These are phyloP conservation scores for Fragariocoptes setiger DNA, from an alignment of 1,140 invertebrate genomes.

Conservation along the genomic window DNA sequence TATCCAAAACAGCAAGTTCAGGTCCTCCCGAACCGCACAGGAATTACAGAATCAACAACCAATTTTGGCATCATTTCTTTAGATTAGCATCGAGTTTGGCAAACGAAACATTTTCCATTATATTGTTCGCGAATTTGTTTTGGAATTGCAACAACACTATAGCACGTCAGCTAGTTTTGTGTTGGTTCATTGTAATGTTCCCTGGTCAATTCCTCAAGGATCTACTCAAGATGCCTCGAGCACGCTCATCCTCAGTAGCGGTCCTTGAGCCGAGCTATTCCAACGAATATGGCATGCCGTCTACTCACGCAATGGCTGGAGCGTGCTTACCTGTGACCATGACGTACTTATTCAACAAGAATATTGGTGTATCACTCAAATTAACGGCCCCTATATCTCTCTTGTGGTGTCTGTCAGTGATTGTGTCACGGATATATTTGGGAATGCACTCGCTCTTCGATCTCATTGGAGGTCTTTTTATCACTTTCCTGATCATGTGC, in stretches of 20 bases:
- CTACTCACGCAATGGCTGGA: slow-evolving; percentile 66
- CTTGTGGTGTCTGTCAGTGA: slow-evolving; percentile 37
- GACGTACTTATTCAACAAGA: too few species aligned
- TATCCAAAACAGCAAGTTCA: slow-evolving; percentile 4
- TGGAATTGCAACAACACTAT: slow-evolving; percentile 65
- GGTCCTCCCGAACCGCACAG: slow-evolving; percentile 9
- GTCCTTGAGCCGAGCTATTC: slow-evolving; percentile 51
- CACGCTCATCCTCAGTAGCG: slow-evolving; percentile 40
- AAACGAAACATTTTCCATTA: slow-evolving; percentile 55
- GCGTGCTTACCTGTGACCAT: slow-evolving; percentile 52
- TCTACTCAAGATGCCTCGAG: slow-evolving; percentile 47
- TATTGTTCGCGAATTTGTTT: slow-evolving; percentile 60
- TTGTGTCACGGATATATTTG: slow-evolving; percentile 49
- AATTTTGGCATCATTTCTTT: slow-evolving; percentile 57
- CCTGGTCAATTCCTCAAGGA: slow-evolving; percentile 60
- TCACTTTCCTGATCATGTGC: slow-evolving; percentile 31
- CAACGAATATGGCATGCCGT: slow-evolving; percentile 68
- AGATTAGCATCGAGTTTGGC: slow-evolving; percentile 44
- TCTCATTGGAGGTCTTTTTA: slow-evolving; percentile 32
- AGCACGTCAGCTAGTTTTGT: slow-evolving; percentile 36
- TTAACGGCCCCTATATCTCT: too few species aligned
- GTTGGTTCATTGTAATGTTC: slow-evolving; percentile 57
- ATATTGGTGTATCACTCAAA: too few species aligned
- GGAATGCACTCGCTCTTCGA: slow-evolving; percentile 69
- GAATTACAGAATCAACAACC: slow-evolving; percentile 30